phyloP scores from a whole-genome alignment of 2,113 vertebrate species.

The Salvelinus namaycush region DNA sequence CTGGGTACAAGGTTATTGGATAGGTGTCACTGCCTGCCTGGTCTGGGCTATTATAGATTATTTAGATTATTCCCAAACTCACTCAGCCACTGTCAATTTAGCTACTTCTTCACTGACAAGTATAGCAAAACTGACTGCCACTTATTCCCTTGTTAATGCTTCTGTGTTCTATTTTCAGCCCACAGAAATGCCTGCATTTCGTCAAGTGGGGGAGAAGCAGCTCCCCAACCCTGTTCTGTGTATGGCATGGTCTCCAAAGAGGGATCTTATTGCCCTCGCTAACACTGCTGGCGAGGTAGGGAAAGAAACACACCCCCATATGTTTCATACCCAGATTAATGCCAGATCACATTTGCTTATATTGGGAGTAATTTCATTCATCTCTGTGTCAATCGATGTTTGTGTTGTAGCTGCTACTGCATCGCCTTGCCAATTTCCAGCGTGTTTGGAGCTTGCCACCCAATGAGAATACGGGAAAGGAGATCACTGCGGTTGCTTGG shows the following conservation, averaged over 20 bases:
- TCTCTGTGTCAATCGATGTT: constrained; percentile 6
- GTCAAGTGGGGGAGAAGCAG: constrained; percentile 96
- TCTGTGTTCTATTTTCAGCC: constrained; percentile 16
- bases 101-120: neutral
- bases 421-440: constrained; percentile 93
- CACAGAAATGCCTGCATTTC: constrained; percentile 86
- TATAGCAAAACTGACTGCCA: too few species aligned
- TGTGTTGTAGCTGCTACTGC: constrained; percentile 84
- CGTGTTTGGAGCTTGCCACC: constrained; percentile 96
- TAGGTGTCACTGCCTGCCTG: neutral
- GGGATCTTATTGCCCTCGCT: constrained; percentile 93
- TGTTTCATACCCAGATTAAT: neutral
- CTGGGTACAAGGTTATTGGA: too few species aligned
- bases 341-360: neutral
- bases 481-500: constrained; percentile 94
- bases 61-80: neutral
- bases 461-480: constrained; percentile 92
- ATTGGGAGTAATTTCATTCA: neutral
- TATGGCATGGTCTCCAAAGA: constrained; percentile 96
- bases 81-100: neutral
- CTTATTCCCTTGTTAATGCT: neutral
- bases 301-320: neutral
- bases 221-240: constrained; percentile 90
- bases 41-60: neutral
- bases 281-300: constrained; percentile 91